Evolutionary conservation across 1,140 invertebrate genomes (phyloP), one percentile per base, ranked within the genome.

Genomic region (Drepana arcuata): DNA sequence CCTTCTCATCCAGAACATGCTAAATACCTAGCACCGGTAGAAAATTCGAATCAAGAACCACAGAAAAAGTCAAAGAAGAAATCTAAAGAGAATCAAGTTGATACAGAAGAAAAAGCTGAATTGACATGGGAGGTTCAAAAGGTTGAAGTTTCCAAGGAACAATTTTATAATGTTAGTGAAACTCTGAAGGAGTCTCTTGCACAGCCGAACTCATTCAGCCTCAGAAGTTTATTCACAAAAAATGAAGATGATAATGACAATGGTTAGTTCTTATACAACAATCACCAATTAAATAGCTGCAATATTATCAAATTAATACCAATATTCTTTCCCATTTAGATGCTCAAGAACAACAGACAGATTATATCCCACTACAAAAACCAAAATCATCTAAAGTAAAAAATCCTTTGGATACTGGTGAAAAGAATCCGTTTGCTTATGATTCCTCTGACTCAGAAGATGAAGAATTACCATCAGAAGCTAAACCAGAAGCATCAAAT

Each of bases 161-260:
- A 86, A 26, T 90, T 88, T 77, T 89, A 88, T 67, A 81, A 86
- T 66, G 82, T 89, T n/a, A 86, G 84, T 36, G 84, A 88, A 9
- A 75, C 82, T 25, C 68, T 89, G 10, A 84, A 85, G 45, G 75
- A 86, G 38, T 70, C 79, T 24, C 80, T 89, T 16, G 72, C 74
- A 32, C 68, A 86, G 41, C 77, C 81, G 24, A 77, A 60, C 41
- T 52, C 67, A 35, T 90, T 90, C 53, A 90, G 87, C 71, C 71
- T 90, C 15, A 67, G 88, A 36, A 85, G 85, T 59, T 62, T 83
- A 18, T 86, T 88, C 74, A 73, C 82, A 7, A 80, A 68, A 24
- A 48, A 54, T 34, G 51, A 70, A 28, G 40, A 49, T 61, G 52
- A 57, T 37, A 49, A 65, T 48, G 61, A 70, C 64, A 66, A 64